Evolutionary conservation across 2,113 vertebrate genomes (phyloP).

Genomic region (Urocolius indicus): DNA sequence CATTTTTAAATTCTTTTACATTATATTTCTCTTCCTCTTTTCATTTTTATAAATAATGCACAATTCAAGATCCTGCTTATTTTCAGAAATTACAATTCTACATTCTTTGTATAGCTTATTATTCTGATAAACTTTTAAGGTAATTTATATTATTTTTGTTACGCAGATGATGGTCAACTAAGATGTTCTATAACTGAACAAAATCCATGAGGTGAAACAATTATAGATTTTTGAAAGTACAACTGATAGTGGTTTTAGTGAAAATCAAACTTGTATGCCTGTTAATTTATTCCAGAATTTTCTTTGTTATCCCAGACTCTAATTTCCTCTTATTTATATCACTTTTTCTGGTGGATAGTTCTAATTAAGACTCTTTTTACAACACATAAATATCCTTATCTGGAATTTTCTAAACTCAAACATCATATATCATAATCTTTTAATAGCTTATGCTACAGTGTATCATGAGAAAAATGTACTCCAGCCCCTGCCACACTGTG

Average conservation of each 20-base stretch:
- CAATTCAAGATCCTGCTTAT: background rate
- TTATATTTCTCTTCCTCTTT: background rate
- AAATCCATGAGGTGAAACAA: background rate
- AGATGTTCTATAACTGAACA: background rate
- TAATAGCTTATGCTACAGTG: background rate
- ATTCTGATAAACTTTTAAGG: background rate
- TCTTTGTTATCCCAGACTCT: background rate
- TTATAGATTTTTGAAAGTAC: background rate
- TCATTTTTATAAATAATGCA: background rate
- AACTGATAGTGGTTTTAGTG: background rate
- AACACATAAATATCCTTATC: background rate
- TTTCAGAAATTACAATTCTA: background rate
- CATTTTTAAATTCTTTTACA: background rate
- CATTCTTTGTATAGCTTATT: background rate
- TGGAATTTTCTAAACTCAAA: background rate
- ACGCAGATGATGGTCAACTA: background rate
- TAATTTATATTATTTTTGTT: background rate
- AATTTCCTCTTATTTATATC: background rate
- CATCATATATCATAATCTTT: background rate
- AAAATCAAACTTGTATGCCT: background rate
- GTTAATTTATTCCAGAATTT: background rate
- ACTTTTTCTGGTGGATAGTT: background rate
- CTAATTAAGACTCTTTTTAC: background rate
- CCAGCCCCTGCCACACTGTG: too few species aligned
- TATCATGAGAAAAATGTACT: background rate